A percentile compares a stretch with the other conserved stretches of the same genome.
These are phyloP conservation scores for Brevipalpus yothersi DNA, from an alignment of 1,140 invertebrate species.

Conservation along the genomic window DNA sequence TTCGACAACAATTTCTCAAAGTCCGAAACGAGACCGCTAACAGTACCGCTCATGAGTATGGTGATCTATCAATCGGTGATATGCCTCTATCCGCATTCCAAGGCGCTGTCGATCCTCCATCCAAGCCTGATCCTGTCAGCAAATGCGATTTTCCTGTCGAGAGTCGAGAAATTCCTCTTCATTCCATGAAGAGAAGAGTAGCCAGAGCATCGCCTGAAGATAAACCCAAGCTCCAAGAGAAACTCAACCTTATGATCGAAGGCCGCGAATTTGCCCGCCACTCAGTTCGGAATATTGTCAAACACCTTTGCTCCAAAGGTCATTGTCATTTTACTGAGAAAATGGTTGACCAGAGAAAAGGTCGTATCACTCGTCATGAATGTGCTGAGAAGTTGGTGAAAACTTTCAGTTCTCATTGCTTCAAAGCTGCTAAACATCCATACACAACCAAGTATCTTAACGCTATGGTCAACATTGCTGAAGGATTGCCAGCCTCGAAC, in stretches of 20 bases:
- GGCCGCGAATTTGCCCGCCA: neutral
- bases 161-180: neutral
- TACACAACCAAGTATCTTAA: neutral
- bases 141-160: neutral
- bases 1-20: conserved; percentile 29
- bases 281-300: neutral
- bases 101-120: neutral
- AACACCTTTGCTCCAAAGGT: neutral
- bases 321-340: neutral
- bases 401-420: neutral
- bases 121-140: neutral
- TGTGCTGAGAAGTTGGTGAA: neutral
- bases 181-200: neutral
- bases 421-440: neutral
- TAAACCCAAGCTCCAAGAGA: neutral
- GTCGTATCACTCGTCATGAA: neutral
- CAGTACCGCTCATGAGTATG: conserved; percentile 33
- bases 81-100: neutral
- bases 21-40: conserved; percentile 30
- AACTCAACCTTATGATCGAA: neutral
- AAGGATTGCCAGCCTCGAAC: neutral
- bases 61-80: conserved; percentile 22
- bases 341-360: neutral
- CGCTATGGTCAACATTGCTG: neutral
- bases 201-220: neutral